A percentile compares a stretch with the other conserved stretches of the same genome.
Evolutionary conservation across 2,113 vertebrate genomes (phyloP).

Genomic region (Chaetura pelagica): DNA sequence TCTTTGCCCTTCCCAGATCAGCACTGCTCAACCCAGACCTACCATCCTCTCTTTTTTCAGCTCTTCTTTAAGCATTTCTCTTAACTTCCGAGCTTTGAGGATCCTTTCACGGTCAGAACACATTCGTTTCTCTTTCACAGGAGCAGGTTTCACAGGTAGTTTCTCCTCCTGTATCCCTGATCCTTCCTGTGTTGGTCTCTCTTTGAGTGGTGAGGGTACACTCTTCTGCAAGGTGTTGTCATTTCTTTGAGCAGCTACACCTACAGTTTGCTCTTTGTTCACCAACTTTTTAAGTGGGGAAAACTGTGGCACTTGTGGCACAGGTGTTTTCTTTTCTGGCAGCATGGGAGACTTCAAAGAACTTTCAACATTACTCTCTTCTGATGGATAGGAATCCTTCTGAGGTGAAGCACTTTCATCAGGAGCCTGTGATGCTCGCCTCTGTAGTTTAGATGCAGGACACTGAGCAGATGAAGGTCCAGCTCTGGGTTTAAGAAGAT

Average conservation of each 20-base stretch:
- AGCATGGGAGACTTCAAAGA: constrained; percentile 36
- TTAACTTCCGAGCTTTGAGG: constrained; percentile 87
- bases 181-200: constrained; percentile 66
- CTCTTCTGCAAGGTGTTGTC: constrained; percentile 50
- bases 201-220: constrained; percentile 65
- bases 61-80: constrained; percentile 90
- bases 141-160: not conserved
- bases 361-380: constrained; percentile 24
- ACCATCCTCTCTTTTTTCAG: constrained; percentile 88
- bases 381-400: not conserved
- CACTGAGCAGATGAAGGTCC: constrained; percentile 66
- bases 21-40: not conserved
- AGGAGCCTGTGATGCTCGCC: constrained; percentile 28
- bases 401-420: constrained; percentile 9
- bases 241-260: not conserved
- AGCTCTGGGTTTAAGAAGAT: constrained; percentile 78
- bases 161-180: constrained; percentile 46
- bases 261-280: constrained; percentile 40
- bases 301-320: constrained; percentile 77
- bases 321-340: constrained; percentile 80
- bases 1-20: not conserved
- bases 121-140: constrained; percentile 27
- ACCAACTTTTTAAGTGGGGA: constrained; percentile 60
- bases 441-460: constrained; percentile 52
- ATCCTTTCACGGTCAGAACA: constrained; percentile 86